Base-by-base conservation (phyloP, 2,797 vertebrate genomes). In the Catharus ustulatus region DNA sequence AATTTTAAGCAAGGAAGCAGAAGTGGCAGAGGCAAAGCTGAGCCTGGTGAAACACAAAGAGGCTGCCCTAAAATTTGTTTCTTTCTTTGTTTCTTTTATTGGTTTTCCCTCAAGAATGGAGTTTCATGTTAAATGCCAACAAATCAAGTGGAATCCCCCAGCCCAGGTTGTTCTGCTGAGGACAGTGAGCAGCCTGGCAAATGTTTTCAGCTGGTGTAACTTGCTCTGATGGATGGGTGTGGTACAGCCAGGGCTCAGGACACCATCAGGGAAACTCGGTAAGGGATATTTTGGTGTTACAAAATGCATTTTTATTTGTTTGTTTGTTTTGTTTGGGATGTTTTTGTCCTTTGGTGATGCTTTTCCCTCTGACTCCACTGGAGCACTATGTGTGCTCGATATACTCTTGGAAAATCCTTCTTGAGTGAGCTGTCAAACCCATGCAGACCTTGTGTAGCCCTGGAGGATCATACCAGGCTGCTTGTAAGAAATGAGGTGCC, bases 241-340 rank as follows among this genome's bases (percentile, higher is more conserved):
- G 26, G 48, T 22, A 27, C 40, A 30, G 14, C 13, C 40, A 23
- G 34, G 19, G 7, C 79, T 62, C 29, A 59, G 62, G n/a, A 15
- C 21, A 1, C 16, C 4, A 2, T 11, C 40, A 7, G 3, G 11
- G n/a, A 18, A 23, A 11, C 51, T 27, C 2, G 0, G 19, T 43
- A 42, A 45, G 57, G 19, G 27, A 54, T 14, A 9, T 51, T 52
- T 46, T 48, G 38, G 5, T 58, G 22, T 20, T 49, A 20, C 3
- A 40, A 71, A 83, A 57, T 36, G 13, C 10, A 9, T 29, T 90
- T 45, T n/a, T 66, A 15, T 52, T 23, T 3, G 4, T 46, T 49
- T 49, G 22, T 17, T 67, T 36, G 15, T 15, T 69, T 27, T 26
- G 51, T 29, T 66, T 15, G 24, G 18, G 9, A 2, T 27, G 16